A percentile compares a stretch with the other conserved stretches of the same genome.
Conservation (phyloP, 2,888 invertebrate species). For the Tillus elongatus region DNA sequence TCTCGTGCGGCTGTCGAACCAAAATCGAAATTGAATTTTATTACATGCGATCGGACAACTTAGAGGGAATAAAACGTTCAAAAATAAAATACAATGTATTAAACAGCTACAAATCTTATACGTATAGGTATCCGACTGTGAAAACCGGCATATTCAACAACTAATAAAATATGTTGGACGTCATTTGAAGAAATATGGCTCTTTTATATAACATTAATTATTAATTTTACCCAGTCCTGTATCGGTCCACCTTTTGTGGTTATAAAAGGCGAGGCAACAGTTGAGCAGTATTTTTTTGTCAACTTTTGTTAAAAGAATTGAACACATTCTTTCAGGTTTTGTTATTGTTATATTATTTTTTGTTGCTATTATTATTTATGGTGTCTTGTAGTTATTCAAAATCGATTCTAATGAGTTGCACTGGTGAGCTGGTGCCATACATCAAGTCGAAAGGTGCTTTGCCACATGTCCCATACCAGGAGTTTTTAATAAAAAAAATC, state of each 20-base stretch:
- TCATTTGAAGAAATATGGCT: conserved; percentile 34
- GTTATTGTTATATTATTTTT: neutral
- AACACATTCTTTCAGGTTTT: conserved; percentile 1
- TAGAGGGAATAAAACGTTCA: conserved; percentile 31
- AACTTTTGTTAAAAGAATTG: conserved; percentile 17
- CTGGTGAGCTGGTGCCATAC: no score
- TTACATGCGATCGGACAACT: conserved; percentile 25
- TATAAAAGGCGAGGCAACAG: conserved; percentile 18
- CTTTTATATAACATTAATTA: conserved; percentile 38
- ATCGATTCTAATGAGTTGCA: conserved; percentile 3
- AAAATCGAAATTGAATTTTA: no score
- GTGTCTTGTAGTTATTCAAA: conserved; percentile 3
- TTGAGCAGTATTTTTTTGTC: conserved; percentile 26
- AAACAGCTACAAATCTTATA: conserved; percentile 38
- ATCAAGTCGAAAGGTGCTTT: no score
- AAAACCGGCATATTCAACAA: conserved; percentile 33
- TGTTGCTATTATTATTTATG: no score
- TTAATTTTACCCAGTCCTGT: conserved; percentile 30
- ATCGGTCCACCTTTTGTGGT: conserved; percentile 17
- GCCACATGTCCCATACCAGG: no score
- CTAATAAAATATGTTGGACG: conserved; percentile 37
- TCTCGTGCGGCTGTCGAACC: no score
- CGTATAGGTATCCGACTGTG: conserved; percentile 10
- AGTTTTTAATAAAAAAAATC: no score
- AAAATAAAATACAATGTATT: conserved; percentile 39